Evolutionary conservation across 2,113 vertebrate genomes (phyloP).

Genomic region (Hipposideros armiger): DNA sequence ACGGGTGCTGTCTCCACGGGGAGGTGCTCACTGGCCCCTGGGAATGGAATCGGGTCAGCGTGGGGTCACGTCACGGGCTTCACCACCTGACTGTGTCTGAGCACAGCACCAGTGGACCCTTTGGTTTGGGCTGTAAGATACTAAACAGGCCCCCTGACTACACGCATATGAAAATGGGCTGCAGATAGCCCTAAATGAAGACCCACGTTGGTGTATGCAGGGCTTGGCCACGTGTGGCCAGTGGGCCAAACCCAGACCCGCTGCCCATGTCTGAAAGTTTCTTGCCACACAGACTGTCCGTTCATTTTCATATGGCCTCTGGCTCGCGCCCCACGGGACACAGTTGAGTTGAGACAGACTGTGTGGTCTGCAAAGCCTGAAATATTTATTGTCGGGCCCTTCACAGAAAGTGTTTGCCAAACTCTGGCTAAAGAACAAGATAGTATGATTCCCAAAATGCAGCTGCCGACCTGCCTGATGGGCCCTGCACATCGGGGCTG

Average conservation of each 20-base stretch:
- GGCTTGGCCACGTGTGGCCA: accelerated
- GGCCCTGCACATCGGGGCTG: too few species aligned
- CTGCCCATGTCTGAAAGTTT: background rate
- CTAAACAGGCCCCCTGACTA: too few species aligned
- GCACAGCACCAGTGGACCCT: background rate
- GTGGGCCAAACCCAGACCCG: background rate
- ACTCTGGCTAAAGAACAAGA: background rate
- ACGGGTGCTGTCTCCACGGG: background rate
- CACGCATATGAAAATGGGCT: background rate
- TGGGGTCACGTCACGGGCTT: background rate
- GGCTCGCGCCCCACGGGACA: background rate
- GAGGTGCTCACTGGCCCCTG: too few species aligned
- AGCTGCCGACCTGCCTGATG: too few species aligned
- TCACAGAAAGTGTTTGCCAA: background rate
- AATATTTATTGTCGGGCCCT: background rate
- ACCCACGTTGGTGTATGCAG: accelerated
- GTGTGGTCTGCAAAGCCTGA: background rate
- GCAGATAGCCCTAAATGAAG: background rate
- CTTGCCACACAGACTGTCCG: background rate
- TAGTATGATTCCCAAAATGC: background rate
- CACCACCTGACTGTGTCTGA: background rate
- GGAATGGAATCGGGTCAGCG: background rate
- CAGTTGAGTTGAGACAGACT: background rate
- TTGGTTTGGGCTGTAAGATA: background rate
- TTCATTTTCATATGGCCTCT: accelerated